Evolutionary conservation across 2,797 vertebrate genomes (phyloP).

Genomic region (Clarias fuscus): DNA sequence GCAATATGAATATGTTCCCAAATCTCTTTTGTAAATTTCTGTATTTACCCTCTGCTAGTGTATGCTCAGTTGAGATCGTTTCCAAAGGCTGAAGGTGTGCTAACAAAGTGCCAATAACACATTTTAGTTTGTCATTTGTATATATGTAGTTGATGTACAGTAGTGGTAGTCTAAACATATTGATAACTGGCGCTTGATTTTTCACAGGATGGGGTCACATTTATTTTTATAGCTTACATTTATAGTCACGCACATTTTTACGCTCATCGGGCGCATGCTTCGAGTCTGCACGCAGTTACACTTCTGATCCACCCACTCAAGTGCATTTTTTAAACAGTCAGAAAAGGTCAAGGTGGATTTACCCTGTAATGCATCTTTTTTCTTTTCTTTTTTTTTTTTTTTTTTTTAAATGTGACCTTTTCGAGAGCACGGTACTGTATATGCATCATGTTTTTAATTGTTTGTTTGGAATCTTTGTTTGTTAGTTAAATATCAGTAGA

Average conservation of each 20-base stretch:
- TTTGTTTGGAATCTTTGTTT: background rate
- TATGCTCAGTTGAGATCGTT: too few relatives aligned
- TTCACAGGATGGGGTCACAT: background rate
- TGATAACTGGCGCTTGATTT: background rate
- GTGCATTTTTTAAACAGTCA: background rate
- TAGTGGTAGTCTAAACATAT: background rate
- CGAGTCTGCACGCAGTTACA: background rate
- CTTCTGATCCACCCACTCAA: background rate
- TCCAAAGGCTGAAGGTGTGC: background rate
- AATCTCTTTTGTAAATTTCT: too few relatives aligned
- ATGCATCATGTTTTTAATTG: background rate
- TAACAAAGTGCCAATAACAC: background rate
- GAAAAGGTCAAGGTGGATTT: slow-evolving; percentile 15
- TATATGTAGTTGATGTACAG: background rate
- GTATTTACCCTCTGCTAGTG: too few relatives aligned
- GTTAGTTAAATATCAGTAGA: background rate
- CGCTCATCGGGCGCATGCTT: background rate
- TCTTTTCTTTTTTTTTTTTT: background rate
- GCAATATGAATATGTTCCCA: too few relatives aligned
- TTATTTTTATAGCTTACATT: background rate
- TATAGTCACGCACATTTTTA: background rate
- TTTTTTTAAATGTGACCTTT: background rate
- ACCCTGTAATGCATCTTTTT: background rate
- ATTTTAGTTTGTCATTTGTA: background rate
- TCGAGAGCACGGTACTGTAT: background rate